phyloP scores from a whole-genome alignment of 2,888 invertebrate species.

The Ecdyonurus torrentis region DNA sequence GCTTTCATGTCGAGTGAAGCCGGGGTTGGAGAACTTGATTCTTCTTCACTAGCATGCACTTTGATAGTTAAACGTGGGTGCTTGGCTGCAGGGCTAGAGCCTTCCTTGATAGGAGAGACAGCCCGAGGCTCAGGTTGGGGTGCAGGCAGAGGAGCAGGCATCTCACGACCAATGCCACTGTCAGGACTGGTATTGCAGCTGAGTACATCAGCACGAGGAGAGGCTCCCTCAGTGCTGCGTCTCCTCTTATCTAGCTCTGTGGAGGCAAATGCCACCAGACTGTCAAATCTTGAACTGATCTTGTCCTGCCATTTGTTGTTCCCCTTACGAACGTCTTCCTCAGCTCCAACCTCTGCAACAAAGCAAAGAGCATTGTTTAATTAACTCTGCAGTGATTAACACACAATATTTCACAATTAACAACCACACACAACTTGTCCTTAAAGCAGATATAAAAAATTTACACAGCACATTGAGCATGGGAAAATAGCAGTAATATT shows the following conservation, averaged over 20 bases:
- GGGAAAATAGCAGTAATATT: too few species aligned
- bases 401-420: too few species aligned
- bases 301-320: slow-evolving; percentile 87
- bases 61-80: slow-evolving; percentile 14
- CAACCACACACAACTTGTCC: too few species aligned
- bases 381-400: too few species aligned
- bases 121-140: slow-evolving; percentile 24
- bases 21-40: slow-evolving; percentile 1
- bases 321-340: slow-evolving; percentile 50
- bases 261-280: slow-evolving; percentile 82
- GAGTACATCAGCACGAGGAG: slow-evolving; percentile 19
- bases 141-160: slow-evolving; percentile 24
- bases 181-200: slow-evolving; percentile 76
- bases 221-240: slow-evolving; percentile 58
- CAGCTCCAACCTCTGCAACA: slow-evolving; percentile 29
- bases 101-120: slow-evolving; percentile 26
- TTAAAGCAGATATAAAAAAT: too few species aligned
- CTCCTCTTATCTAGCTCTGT: slow-evolving; percentile 79
- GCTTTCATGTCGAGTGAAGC: slow-evolving; percentile 11
- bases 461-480: too few species aligned
- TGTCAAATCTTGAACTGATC: slow-evolving; percentile 84
- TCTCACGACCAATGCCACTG: slow-evolving; percentile 64
- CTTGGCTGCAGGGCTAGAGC: slow-evolving; percentile 21
- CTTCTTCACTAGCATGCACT: slow-evolving; percentile 3
- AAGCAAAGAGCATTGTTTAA: background rate